Conservation (phyloP, 1,140 invertebrate species). For the Drosophila grimshawi region DNA sequence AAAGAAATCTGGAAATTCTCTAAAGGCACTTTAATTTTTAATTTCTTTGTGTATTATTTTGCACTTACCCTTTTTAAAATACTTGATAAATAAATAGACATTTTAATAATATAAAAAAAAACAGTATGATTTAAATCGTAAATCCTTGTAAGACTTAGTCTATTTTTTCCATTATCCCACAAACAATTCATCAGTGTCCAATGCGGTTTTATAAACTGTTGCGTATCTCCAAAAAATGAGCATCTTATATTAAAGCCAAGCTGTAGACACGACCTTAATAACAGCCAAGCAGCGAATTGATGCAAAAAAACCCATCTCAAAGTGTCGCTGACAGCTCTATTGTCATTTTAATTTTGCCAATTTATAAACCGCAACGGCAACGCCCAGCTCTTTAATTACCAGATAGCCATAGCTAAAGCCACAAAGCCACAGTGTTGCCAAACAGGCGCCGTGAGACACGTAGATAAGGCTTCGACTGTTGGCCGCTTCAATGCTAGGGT, state of each 20-base stretch:
- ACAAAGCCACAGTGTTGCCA: conserved; percentile 51
- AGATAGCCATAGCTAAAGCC: conserved; percentile 28
- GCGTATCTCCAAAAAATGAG: not conserved
- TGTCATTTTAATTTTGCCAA: conserved; percentile 76
- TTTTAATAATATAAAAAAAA: not conserved
- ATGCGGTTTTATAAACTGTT: conserved; percentile 21
- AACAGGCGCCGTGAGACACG: conserved; percentile 55
- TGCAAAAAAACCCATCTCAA: conserved; percentile 61
- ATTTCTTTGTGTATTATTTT: too few species aligned
- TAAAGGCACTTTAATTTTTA: too few species aligned
- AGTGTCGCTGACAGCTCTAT: conserved; percentile 74
- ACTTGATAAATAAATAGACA: not conserved
- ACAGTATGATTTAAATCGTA: not conserved
- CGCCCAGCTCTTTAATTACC: conserved; percentile 71
- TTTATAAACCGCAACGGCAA: conserved; percentile 71
- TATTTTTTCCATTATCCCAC: not conserved
- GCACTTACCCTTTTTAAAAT: too few species aligned
- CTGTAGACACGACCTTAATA: conserved; percentile 9
- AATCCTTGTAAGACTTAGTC: not conserved
- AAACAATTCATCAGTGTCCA: conserved; percentile 8
- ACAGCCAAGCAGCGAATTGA: conserved; percentile 7
- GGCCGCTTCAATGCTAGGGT: not conserved
- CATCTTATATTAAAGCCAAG: conserved; percentile 31
- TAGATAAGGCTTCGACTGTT: conserved; percentile 54
- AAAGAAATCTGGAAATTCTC: too few species aligned